These are phyloP conservation scores for Drosophila triauraria DNA, from an alignment of 1,140 invertebrate genomes.

Conservation along the genomic window DNA sequence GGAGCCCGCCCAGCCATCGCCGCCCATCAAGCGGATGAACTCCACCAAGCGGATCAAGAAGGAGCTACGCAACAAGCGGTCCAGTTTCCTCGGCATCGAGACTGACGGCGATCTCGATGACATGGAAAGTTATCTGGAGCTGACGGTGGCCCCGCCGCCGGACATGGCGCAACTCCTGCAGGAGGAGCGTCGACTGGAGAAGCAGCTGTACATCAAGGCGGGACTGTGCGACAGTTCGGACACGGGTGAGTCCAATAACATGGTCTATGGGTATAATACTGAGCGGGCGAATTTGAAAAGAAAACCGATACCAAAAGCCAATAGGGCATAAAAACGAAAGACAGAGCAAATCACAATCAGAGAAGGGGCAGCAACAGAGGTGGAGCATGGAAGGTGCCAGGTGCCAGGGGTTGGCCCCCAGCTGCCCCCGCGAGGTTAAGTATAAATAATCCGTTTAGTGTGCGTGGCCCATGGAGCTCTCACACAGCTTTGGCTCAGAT, in stretches of 20 bases:
- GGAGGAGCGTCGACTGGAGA: slow-evolving; percentile 92
- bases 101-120: slow-evolving; percentile 87
- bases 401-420: slow-evolving; percentile 28
- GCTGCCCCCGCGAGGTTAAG: slow-evolving; percentile 61
- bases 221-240: slow-evolving; percentile 86
- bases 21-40: slow-evolving; percentile 90
- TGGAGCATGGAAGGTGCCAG: slow-evolving; percentile 6
- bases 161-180: slow-evolving; percentile 92
- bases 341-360: slow-evolving; percentile 29
- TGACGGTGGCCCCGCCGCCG: slow-evolving; percentile 90
- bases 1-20: slow-evolving; percentile 64
- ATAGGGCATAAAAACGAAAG: slow-evolving; percentile 56
- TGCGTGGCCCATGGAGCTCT: slow-evolving; percentile 28
- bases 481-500: not conserved
- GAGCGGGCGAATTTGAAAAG: not conserved
- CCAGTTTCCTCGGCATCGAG: slow-evolving; percentile 94
- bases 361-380: not conserved
- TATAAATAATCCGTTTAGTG: slow-evolving; percentile 81
- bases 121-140: slow-evolving; percentile 88
- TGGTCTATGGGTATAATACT: not conserved
- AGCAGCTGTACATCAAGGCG: slow-evolving; percentile 89
- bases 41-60: slow-evolving; percentile 94
- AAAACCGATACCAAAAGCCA: slow-evolving; percentile 35
- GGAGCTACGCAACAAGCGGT: slow-evolving; percentile 92
- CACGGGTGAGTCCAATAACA: slow-evolving; percentile 69